Base-by-base conservation (phyloP, 2,888 invertebrate genomes). In the Nebria salina region DNA sequence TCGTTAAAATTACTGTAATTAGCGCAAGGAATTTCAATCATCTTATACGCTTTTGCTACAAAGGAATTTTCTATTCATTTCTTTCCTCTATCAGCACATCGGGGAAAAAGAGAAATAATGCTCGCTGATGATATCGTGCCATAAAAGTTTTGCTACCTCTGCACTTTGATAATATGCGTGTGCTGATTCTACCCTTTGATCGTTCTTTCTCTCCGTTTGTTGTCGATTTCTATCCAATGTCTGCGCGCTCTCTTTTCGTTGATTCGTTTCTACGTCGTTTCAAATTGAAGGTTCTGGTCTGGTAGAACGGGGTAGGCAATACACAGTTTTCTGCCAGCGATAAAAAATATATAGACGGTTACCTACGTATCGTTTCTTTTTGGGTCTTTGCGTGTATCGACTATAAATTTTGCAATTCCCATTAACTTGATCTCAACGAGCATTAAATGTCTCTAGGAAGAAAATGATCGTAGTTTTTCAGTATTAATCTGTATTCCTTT, bases 391-490 rank as follows among this genome's bases (percentile, higher is more conserved):
- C 54, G 83, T 84, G 83, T 83, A 82, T 83, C 82, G 83, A 81
- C 83, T 82, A 83, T 83, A 84, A 84, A 83, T 83, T 84, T 83
- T 83, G 54, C 82, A 83, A 84, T 84, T 83, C 83, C 84, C 84
- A 84, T 84, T 84, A 84, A 84, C 83, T 84, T 84, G 84, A 84
- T 83, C 83, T 83, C 81, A 82, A 83, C 83, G 80, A 84, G 83
- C 82, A 84, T 84, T 84, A 84, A 83, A 84, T 83, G 83, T 83
- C 83, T 84, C 84, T 82, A 80, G 83, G 84, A 54, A 54, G 54
- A 84, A 82, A 83, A 82, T 77, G 83, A 80, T 64, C 75, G 11
- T 41, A 41, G 15, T 65, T 54, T 70, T 80, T 75, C 70, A 20
- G 75, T 80, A 80, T 80, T 75, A 75, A 80, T 80, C 54, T 9